Evolutionary conservation across 2,113 vertebrate species (phyloP).

Genomic region (Semnopithecus entellus): DNA sequence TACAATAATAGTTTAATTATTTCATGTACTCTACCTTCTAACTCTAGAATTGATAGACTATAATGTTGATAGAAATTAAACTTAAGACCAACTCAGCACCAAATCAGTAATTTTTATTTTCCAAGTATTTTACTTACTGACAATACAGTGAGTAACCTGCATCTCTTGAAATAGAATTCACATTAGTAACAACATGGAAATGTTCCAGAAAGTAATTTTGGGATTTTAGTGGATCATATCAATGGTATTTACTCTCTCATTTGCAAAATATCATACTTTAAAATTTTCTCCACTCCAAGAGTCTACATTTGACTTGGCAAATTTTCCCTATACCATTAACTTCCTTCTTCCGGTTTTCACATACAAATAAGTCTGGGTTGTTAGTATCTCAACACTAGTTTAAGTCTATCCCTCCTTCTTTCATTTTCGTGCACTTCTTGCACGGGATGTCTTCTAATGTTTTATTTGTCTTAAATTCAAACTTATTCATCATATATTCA

Average conservation of each 20-base stretch:
- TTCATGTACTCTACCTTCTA: neutral
- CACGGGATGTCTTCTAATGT: neutral
- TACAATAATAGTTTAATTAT: slow-evolving; percentile 1
- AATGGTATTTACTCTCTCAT: neutral
- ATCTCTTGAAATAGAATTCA: neutral
- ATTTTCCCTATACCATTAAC: neutral
- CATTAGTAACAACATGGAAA: neutral
- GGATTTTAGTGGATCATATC: neutral
- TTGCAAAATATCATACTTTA: neutral
- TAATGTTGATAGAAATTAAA: neutral
- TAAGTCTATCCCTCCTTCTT: neutral
- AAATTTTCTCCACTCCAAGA: neutral
- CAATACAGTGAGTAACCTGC: neutral
- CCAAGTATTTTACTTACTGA: neutral
- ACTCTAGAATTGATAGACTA: neutral
- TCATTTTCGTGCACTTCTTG: neutral
- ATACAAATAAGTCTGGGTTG: neutral
- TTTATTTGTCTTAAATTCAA: slow-evolving; percentile 7
- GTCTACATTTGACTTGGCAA: neutral
- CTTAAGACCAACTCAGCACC: neutral
- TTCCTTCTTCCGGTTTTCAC: neutral
- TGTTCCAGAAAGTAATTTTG: neutral
- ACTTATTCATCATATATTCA: neutral
- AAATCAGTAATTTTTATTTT: neutral
- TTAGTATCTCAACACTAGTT: neutral